Evolutionary conservation across 2,888 invertebrate species (phyloP).

Genomic region (Epistrophe eligans): DNA sequence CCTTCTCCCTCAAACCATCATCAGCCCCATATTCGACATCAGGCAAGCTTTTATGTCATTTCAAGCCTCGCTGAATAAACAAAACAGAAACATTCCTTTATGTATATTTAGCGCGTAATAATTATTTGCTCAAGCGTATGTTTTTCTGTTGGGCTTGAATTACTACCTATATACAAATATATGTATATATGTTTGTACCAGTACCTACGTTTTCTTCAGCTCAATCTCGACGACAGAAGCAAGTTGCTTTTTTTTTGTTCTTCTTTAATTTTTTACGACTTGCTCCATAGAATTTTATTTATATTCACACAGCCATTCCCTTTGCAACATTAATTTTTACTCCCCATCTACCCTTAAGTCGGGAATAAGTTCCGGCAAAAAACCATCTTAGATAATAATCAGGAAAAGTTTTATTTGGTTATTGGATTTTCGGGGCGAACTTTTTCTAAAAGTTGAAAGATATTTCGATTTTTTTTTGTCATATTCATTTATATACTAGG

Average conservation of each 20-base stretch:
- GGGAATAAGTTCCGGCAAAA: neutral
- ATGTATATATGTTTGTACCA: no score
- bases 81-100: conserved; percentile 63
- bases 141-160: conserved; percentile 36
- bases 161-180: neutral
- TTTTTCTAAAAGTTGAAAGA: conserved; percentile 46
- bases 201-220: neutral
- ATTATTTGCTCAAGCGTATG: conserved; percentile 69
- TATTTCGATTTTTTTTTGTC: conserved; percentile 15
- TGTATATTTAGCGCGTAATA: conserved; percentile 69
- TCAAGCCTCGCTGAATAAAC: conserved; percentile 69
- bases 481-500: neutral
- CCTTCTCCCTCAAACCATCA: neutral
- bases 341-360: neutral
- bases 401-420: conserved; percentile 15
- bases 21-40: neutral
- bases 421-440: neutral
- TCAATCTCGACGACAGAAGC: conserved; percentile 27
- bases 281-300: conserved; percentile 43
- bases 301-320: conserved; percentile 57
- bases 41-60: conserved; percentile 60
- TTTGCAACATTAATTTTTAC: conserved; percentile 50
- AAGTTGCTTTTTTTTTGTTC: neutral
- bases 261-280: conserved; percentile 63
- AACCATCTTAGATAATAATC: conserved; percentile 10